Base-by-base conservation (phyloP, 37 sponge, comb jelly and placozoan species). In the Bolinopsis microptera region DNA sequence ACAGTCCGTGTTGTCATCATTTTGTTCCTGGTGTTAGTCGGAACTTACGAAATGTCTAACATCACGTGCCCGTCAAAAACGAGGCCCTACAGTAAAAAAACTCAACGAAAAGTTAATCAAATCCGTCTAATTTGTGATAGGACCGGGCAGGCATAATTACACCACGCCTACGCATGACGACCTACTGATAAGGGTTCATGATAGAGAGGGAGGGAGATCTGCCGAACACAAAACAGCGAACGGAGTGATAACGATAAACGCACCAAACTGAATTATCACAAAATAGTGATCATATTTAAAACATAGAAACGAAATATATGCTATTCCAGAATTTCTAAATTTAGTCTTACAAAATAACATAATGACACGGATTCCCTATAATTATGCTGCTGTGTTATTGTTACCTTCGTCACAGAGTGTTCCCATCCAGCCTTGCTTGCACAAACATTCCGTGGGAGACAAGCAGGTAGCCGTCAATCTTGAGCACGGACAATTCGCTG, bases 401-500 rank as follows among this genome's bases (percentile, higher is more conserved):
- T 77, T 16, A 77, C 80, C 80, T 77, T 77, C 35, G 32, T 77
- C 80, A 35, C 80, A 77, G 80, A 77, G 80, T 9, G 27, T 35
- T 32, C 80, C 80, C 21, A 77, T 13, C 80, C 80, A 77, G 33
- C 80, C 80, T 32, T 77, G 33, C 35, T 77, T 35, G 32, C 80
- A 77, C 3, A 77, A 18, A 77, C 80, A 77, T 36, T 77, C 80
- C 21, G 80, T 77, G 0, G 80, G 80, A 3, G 80, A 77, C 1
- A 77, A 16, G 36, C 80, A 77, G 80, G 21, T 77, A 1, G 80
- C 35, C 21, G 80, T 77, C 33, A 32, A 32, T 2, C 21, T 13
- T 2, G 80, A 77, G 18, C 80, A 77, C 36, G 80, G 80, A 77
- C 80, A 77, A 36, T 77, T 32, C 18, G 80, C 80, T 77, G 80